Base-by-base conservation (phyloP, 2,888 invertebrate species). In the Epirrhoe alternata region DNA sequence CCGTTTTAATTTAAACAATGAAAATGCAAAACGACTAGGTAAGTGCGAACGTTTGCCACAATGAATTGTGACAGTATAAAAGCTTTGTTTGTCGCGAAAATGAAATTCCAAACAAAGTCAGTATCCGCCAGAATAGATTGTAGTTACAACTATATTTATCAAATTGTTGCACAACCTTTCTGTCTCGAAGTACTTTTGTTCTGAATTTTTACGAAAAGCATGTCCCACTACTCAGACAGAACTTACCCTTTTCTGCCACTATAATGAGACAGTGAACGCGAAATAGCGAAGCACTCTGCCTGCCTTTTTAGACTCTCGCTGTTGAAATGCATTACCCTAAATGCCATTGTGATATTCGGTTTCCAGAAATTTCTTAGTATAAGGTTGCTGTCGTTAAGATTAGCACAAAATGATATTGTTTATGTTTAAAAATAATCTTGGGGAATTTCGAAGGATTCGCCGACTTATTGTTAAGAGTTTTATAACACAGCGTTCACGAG, bases 61-160 rank as follows among this genome's bases (percentile, higher is more conserved):
- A 87, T 86, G 79, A 84, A 86, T 84, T 86, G 85, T 85, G 88
- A 86, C 83, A 82, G 77, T 77, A 77, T 86, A 87, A 89, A 88
- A 89, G 86, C 86, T 86, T 87, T 84, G 84, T 85, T 83, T 79
- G 82, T 84, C 81, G 78, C 72, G 78, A 79, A 86, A 85, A 87
- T 87, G 82, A 77, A 86, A 87, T 86, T 85, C 76, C 80, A 79
- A 85, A 83, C 79, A 73, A 77, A 82, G 77, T 79, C 70, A 69
- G 77, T 80, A 78, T 80, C 76, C 75, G 74, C 73, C 77, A 71
- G 72, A 79, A 83, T 80, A 72, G 73, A 73, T 81, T 82, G 80
- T 82, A 73, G 67, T 70, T 74, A 74, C 77, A 78, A 81, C 74
- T 76, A 69, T 75, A 72, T 75, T 75, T 76, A 74, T 68, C 56